phyloP scores from a whole-genome alignment of 1,140 invertebrate genomes.

The Cardiocondyla obscurior region DNA sequence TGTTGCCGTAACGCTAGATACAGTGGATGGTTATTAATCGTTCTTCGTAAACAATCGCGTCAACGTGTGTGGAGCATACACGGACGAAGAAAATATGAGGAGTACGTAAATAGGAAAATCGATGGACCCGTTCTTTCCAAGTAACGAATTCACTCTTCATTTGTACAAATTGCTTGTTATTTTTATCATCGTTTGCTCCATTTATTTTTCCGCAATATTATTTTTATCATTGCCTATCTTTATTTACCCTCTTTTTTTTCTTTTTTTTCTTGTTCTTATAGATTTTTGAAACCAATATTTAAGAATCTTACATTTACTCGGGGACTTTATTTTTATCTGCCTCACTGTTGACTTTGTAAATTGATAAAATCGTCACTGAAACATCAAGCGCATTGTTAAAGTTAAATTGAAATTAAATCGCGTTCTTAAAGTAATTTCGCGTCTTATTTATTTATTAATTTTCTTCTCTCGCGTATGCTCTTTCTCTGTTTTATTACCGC shows the following conservation, averaged over 20 bases:
- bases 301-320: too few relatives aligned
- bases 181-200: not conserved
- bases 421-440: not conserved
- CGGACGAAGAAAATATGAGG: not conserved
- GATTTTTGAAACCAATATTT: not conserved
- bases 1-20: constrained; percentile 9
- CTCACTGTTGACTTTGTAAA: not conserved
- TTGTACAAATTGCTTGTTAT: not conserved
- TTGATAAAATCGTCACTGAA: not conserved
- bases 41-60: constrained; percentile 23
- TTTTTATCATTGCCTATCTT: not conserved
- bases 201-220: not conserved
- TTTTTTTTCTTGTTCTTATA: not conserved
- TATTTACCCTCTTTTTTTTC: not conserved
- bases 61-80: not conserved
- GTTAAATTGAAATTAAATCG: not conserved
- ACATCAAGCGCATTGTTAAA: too few relatives aligned
- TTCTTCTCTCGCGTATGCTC: not conserved
- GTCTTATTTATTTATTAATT: too few relatives aligned
- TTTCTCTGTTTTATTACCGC: constrained; percentile 5
- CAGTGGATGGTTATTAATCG: constrained; percentile 30
- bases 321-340: not conserved
- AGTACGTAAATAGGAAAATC: constrained; percentile 41
- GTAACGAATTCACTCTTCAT: constrained; percentile 19
- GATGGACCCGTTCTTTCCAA: constrained; percentile 10